A percentile compares a stretch with the other conserved stretches of the same genome.
Evolutionary conservation across 1,140 invertebrate genomes (phyloP).

Genomic region (Hirudo medicinalis): DNA sequence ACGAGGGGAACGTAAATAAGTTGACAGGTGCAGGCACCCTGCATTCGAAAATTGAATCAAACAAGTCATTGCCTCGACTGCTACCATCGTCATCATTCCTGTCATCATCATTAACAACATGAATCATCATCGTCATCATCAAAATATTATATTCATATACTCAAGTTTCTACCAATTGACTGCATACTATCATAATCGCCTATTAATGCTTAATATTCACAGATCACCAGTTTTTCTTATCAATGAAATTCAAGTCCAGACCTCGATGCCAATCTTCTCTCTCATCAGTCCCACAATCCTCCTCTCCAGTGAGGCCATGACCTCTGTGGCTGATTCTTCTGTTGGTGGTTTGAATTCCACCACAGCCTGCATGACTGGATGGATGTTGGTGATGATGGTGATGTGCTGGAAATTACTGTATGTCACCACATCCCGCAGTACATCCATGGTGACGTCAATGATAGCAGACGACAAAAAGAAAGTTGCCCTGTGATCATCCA

Average conservation of each 20-base stretch:
- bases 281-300: slow-evolving; percentile 36
- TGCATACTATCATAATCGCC: too few species aligned
- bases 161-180: too few species aligned
- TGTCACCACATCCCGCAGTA: slow-evolving; percentile 45
- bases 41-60: background rate
- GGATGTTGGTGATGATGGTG: slow-evolving; percentile 45
- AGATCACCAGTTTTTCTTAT: too few species aligned
- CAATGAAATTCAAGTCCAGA: too few species aligned
- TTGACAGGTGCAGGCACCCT: slow-evolving; percentile 41
- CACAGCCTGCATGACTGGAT: slow-evolving; percentile 37
- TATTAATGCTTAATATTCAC: too few species aligned
- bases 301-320: slow-evolving; percentile 25
- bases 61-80: slow-evolving; percentile 35
- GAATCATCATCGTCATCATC: too few species aligned
- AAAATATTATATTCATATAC: too few species aligned
- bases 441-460: slow-evolving; percentile 41
- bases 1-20: slow-evolving; percentile 53
- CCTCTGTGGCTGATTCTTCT: background rate
- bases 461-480: slow-evolving; percentile 48
- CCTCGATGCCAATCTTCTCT: slow-evolving; percentile 40
- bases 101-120: too few species aligned
- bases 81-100: slow-evolving; percentile 41
- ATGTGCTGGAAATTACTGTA: slow-evolving; percentile 49
- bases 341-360: slow-evolving; percentile 17
- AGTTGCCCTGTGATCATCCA: slow-evolving; percentile 43